These are phyloP conservation scores for Anisognathus igniventris DNA, from an alignment of 2,797 vertebrate genomes.

Conservation along the genomic window DNA sequence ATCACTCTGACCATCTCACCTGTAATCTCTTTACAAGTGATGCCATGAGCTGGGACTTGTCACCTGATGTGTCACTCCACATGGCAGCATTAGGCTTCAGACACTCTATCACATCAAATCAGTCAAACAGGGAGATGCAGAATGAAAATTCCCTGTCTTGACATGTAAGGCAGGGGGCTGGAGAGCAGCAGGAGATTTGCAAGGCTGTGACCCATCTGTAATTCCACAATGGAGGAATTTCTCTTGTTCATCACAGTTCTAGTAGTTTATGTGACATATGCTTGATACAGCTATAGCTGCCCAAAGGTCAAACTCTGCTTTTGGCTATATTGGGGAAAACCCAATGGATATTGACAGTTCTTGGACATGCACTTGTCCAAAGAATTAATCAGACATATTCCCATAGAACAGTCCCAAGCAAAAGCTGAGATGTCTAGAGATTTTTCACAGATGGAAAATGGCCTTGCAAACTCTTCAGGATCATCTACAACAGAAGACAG, in stretches of 20 bases:
- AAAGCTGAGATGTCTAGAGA: not conserved
- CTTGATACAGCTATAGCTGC: not conserved
- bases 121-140: not conserved
- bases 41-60: not conserved
- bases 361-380: not conserved
- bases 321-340: not conserved
- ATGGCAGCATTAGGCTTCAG: not conserved
- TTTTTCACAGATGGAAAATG: not conserved
- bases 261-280: not conserved
- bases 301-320: not conserved
- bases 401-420: not conserved
- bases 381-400: not conserved
- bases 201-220: not conserved
- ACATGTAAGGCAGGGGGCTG: not conserved
- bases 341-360: not conserved
- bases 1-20: not conserved
- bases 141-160: not conserved
- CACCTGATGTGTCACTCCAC: not conserved
- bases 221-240: not conserved
- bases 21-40: not conserved
- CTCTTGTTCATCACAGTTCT: not conserved
- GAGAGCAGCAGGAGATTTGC: not conserved
- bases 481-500: not conserved
- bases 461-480: not conserved
- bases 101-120: not conserved